Conservation (phyloP, 2,797 vertebrate species). For the Scolopax rusticola region DNA sequence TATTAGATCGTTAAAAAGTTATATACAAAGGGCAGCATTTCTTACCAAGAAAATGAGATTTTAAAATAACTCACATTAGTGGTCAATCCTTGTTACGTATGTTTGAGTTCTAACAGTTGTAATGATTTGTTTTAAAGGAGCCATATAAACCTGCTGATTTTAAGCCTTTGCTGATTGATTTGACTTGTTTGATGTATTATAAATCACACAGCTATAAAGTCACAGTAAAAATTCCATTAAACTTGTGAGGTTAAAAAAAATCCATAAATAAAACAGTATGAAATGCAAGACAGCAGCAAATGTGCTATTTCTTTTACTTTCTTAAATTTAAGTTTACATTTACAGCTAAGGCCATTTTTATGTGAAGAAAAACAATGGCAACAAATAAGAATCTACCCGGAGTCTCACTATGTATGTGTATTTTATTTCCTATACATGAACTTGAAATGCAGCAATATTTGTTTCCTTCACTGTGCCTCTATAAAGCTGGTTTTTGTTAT, state of each 20-base stretch:
- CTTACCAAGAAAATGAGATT: constrained; percentile 57
- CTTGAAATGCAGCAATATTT: constrained; percentile 1
- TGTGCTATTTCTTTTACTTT: constrained; percentile 40
- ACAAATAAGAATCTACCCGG: not conserved
- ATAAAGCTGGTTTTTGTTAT: not conserved
- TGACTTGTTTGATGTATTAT: constrained; percentile 76
- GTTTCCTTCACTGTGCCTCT: not conserved
- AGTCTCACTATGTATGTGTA: not conserved
- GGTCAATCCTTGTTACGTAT: constrained; percentile 50
- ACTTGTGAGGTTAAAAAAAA: constrained; percentile 56
- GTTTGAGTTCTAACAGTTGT: constrained; percentile 49
- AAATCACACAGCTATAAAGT: constrained; percentile 76
- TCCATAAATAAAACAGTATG: constrained; percentile 59
- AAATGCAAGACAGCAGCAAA: constrained; percentile 52
- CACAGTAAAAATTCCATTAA: constrained; percentile 75
- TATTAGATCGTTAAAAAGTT: constrained; percentile 19
- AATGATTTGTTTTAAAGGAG: constrained; percentile 72
- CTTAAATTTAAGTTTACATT: constrained; percentile 41
- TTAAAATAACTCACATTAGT: constrained; percentile 56
- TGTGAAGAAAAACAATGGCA: constrained; percentile 27
- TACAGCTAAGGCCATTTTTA: constrained; percentile 32
- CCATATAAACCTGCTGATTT: constrained; percentile 68
- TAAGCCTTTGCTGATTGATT: constrained; percentile 70
- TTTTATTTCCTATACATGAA: not conserved
- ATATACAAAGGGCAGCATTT: constrained; percentile 25